Percentiles rank a stretch among this genome's conserved stretches.
Evolutionary conservation across 1,140 invertebrate species (phyloP).

Genomic region (Rhyzopertha dominica): DNA sequence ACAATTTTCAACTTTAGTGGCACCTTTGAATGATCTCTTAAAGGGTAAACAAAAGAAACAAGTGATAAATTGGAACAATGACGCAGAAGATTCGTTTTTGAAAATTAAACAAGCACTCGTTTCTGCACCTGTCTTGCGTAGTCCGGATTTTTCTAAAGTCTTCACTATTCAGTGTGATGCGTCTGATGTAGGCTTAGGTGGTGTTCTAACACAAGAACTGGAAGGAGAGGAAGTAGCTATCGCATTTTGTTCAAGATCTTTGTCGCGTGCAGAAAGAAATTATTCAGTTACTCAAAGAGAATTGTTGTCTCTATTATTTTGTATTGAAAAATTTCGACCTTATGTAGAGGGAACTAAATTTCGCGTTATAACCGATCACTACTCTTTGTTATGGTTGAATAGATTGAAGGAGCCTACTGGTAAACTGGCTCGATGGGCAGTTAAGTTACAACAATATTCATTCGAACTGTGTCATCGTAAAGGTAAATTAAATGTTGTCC

Average conservation of each 20-base stretch:
- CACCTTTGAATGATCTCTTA: constrained; percentile 11
- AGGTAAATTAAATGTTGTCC: constrained; percentile 36
- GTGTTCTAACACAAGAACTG: constrained; percentile 12
- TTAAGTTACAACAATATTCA: constrained; percentile 35
- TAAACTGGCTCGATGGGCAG: constrained; percentile 43
- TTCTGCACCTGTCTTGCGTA: constrained; percentile 21
- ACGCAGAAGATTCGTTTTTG: constrained; percentile 8
- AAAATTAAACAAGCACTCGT: constrained; percentile 21
- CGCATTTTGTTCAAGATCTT: constrained; percentile 2
- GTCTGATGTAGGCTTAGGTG: constrained; percentile 2
- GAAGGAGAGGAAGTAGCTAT: constrained; percentile 1
- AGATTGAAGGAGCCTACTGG: constrained; percentile 20
- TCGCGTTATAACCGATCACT: constrained; percentile 47
- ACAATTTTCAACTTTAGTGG: constrained; percentile 36
- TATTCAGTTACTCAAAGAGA: constrained; percentile 37
- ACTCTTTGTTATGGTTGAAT: constrained; percentile 29
- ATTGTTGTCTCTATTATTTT: constrained; percentile 38
- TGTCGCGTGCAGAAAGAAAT: constrained; percentile 12
- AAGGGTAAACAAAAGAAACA: constrained; percentile 17
- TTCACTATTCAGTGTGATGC: constrained; percentile 22
- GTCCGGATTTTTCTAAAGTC: constrained; percentile 17
- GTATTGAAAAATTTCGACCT: constrained; percentile 1
- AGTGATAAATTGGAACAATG: constrained; percentile 21
- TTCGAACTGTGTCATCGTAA: too few relatives aligned
- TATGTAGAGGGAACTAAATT: constrained; percentile 46